Conservation (phyloP, 23 tunicate genomes). For the Ciona savignyi region DNA sequence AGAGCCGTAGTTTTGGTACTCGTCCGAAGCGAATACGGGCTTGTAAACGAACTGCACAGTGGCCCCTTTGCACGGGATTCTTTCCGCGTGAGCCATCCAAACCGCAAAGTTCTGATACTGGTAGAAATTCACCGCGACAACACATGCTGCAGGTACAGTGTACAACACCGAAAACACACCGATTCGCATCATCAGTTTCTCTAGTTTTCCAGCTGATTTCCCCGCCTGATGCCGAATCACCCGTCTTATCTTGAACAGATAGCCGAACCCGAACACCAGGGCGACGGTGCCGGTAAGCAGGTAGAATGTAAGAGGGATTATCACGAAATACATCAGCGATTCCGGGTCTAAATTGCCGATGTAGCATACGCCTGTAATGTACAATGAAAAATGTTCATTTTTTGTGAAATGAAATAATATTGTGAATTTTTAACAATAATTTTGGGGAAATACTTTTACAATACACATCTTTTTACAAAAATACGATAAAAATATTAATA, state of each 20-base stretch:
- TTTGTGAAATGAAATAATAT: too few relatives aligned
- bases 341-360: conserved; percentile 69
- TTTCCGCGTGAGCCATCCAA: conserved; percentile 29
- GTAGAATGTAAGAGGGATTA: conserved; percentile 57
- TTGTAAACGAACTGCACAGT: not conserved
- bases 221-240: conserved; percentile 37
- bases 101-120: conserved; percentile 34
- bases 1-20: not conserved
- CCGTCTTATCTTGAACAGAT: conserved; percentile 62
- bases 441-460: too few relatives aligned
- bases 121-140: conserved; percentile 56
- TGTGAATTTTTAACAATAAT: not conserved
- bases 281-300: conserved; percentile 53
- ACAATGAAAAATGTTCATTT: too few relatives aligned
- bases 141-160: conserved; percentile 56
- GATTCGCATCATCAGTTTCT: conserved; percentile 57
- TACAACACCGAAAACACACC: conserved; percentile 67
- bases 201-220: conserved; percentile 40
- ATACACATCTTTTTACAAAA: too few relatives aligned
- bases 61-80: not conserved
- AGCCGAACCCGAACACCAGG: conserved; percentile 39
- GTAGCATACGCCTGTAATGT: conserved; percentile 73
- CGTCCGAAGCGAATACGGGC: not conserved
- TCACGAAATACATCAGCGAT: conserved; percentile 58
- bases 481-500: too few relatives aligned